Conservation (phyloP, 2,797 vertebrate species). For the Chiloscyllium punctatum region DNA sequence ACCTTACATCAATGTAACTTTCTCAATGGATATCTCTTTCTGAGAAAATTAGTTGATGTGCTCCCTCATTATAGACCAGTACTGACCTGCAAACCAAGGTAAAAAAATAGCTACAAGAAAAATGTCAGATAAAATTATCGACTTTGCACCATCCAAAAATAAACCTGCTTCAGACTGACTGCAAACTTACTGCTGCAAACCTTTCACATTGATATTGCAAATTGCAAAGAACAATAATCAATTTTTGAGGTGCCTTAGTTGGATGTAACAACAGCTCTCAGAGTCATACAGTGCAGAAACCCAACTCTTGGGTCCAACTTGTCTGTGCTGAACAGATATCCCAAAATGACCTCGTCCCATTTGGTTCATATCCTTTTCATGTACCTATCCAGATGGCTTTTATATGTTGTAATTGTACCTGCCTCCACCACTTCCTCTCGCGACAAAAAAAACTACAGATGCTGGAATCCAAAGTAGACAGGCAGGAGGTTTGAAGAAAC, state of each 20-base stretch:
- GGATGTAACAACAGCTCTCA: background rate
- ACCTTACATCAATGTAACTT: constrained; percentile 29
- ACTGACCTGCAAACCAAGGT: background rate
- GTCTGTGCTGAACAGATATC: too few species aligned
- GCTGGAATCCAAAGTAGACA: too few species aligned
- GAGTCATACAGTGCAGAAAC: too few species aligned
- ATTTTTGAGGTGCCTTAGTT: constrained; percentile 39
- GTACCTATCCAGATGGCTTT: too few species aligned
- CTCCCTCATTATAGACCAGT: constrained; percentile 28
- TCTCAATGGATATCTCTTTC: constrained; percentile 40
- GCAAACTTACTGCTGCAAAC: constrained; percentile 5
- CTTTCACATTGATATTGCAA: constrained; percentile 37
- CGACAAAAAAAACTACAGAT: too few species aligned
- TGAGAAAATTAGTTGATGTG: constrained; percentile 38
- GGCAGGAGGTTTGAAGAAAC: too few species aligned
- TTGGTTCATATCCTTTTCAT: too few species aligned
- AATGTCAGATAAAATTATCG: constrained; percentile 33
- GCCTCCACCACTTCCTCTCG: too few species aligned
- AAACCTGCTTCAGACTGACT: constrained; percentile 40
- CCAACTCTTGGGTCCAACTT: too few species aligned
- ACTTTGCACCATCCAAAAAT: constrained; percentile 39
- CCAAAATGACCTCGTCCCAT: too few species aligned
- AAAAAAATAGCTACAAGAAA: constrained; percentile 35
- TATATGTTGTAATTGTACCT: too few species aligned
- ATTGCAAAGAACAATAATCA: constrained; percentile 35